Evolutionary conservation across 2,888 invertebrate species (phyloP), one percentile per base, ranked within the genome.

Genomic region (Pediacus dermestoides): DNA sequence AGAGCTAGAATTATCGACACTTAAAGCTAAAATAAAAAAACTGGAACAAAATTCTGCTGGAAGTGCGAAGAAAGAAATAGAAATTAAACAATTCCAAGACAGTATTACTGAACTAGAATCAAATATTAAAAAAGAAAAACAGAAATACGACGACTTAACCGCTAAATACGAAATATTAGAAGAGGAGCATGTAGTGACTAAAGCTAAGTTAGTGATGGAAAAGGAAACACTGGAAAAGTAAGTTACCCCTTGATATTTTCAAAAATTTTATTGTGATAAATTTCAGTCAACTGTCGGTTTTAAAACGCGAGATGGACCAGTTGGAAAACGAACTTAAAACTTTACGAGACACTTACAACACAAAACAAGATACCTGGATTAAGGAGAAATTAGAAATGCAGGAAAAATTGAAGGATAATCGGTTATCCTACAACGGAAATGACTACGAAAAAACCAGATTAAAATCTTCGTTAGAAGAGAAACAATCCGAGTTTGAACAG

Each of bases 111-210:
- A 80, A 54, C 64, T 87, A 38, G 85, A 88, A 63, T 74, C 76
- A 52, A 77, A 82, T 16, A 61, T 88, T 22, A 74, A 75, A 11
- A 75, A 73, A 31, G 84, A 85, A 61, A 80, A 78, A 46, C 81
- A 82, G 47, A 85, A 87, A 49, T 85, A 85, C 61, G 83, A 85
- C 30, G 87, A 88, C 53, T 71, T 92, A 35, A 88, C 86, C 16
- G 76, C 79, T 10, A 88, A 87, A 66, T 89, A 88, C 68, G 90
- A 89, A 65, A 76, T 84, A 43, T 68, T 92, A 21, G 85, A 87
- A 62, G 89, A 90, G 63, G 89, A 90, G 58, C 87, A 88, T 52
- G 85, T 89, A 1, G 78, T 87, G 0, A 84, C 85, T 44, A 89
- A 88, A 68, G 84, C 88, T 4, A 81, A 87, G 62, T 70, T 89